These are phyloP conservation scores for Aleiodes alternator DNA, from an alignment of 2,888 invertebrate genomes.

Conservation along the genomic window DNA sequence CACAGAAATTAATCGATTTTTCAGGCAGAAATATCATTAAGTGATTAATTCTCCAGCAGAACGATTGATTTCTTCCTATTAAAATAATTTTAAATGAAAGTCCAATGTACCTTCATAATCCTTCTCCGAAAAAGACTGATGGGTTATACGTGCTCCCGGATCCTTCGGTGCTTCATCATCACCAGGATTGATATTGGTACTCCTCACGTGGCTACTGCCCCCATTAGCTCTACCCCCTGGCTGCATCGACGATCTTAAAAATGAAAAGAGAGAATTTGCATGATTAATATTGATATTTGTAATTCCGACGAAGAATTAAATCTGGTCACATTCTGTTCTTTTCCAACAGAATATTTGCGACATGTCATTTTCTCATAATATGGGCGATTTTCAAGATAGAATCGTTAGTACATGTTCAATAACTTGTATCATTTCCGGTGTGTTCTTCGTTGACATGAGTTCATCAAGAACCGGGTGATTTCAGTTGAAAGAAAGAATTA, in stretches of 20 bases:
- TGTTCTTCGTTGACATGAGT: neutral
- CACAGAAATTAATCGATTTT: too few species aligned
- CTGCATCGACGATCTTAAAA: conserved; percentile 78
- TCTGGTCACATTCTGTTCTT: neutral
- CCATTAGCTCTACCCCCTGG: conserved; percentile 68
- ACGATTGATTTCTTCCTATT: too few species aligned
- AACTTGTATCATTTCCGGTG: conserved; percentile 7
- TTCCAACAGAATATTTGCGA: neutral
- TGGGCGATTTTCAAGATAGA: conserved; percentile 3
- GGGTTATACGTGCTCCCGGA: conserved; percentile 88
- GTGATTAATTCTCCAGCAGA: too few species aligned
- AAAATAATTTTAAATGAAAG: neutral
- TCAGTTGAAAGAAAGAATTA: too few species aligned
- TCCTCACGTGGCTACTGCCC: conserved; percentile 60
- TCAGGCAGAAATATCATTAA: too few species aligned
- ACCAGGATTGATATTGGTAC: conserved; percentile 75
- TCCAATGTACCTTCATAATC: conserved; percentile 87
- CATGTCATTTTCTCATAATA: neutral
- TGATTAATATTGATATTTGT: neutral
- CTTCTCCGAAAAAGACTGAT: conserved; percentile 89
- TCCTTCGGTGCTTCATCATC: conserved; percentile 92
- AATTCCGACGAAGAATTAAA: neutral
- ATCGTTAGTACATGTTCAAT: neutral
- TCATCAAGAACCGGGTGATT: too few species aligned
- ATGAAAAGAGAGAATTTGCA: neutral